Percentiles rank a stretch among this genome's conserved stretches.
Evolutionary conservation across 2,888 invertebrate genomes (phyloP).

Genomic region (Orthosia incerta): DNA sequence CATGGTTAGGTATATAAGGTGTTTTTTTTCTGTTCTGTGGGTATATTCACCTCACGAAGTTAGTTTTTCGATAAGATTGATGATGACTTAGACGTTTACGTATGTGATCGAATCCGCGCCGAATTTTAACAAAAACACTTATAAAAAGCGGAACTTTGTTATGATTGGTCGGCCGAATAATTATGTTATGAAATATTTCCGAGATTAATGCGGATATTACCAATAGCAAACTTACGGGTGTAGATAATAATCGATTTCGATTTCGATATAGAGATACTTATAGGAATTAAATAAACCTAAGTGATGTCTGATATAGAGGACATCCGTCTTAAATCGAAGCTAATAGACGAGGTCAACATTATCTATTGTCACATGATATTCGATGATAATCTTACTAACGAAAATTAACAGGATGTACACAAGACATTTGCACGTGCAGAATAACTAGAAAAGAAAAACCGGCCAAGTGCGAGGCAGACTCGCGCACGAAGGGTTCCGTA

Average conservation of each 20-base stretch:
- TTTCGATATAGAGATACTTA: constrained; percentile 3
- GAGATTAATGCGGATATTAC: constrained; percentile 24
- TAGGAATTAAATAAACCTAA: constrained; percentile 10
- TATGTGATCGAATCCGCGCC: constrained; percentile 45
- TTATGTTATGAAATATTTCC: constrained; percentile 31
- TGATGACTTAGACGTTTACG: constrained; percentile 44
- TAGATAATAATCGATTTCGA: constrained; percentile 10
- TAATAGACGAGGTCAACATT: background rate
- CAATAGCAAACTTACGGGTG: constrained; percentile 1
- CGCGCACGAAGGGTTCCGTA: no score
- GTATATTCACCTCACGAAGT: constrained; percentile 3
- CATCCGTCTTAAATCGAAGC: background rate
- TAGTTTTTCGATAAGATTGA: constrained; percentile 37
- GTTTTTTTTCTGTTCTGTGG: no score
- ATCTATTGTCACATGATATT: background rate
- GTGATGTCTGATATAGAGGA: background rate
- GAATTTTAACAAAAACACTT: constrained; percentile 55
- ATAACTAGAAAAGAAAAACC: background rate
- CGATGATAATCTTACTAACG: constrained; percentile 8
- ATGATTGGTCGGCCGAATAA: constrained; percentile 42
- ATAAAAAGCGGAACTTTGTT: constrained; percentile 52
- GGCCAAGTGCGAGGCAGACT: no score
- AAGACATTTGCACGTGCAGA: background rate
- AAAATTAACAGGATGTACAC: background rate
- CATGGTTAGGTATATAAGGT: background rate